Evolutionary conservation across 37 sponge, comb jelly and placozoan species (phyloP).

Genomic region (Petrosia ficiformis): DNA sequence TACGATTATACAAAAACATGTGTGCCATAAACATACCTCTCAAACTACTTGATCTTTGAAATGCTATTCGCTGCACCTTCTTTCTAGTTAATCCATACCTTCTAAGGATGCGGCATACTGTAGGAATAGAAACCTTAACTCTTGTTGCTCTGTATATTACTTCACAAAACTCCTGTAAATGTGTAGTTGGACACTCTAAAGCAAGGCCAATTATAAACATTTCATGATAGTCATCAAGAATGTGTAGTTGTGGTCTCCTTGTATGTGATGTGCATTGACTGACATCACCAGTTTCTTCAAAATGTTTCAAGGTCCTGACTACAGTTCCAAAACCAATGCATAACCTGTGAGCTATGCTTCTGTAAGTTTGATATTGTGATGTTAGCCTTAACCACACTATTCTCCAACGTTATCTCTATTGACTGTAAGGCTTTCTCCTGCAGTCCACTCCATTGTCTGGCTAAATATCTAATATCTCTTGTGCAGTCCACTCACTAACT

Average conservation of each 20-base stretch:
- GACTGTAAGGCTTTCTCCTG: too few species aligned
- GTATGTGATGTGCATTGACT: background rate
- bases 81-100: slow-evolving; percentile 5
- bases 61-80: background rate
- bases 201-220: background rate
- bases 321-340: background rate
- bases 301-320: background rate
- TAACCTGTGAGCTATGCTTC: background rate
- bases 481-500: too few species aligned
- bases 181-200: background rate
- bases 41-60: background rate
- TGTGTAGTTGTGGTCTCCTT: background rate
- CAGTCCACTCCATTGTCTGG: too few species aligned
- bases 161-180: slow-evolving; percentile 2
- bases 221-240: slow-evolving; percentile 16
- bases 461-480: too few species aligned
- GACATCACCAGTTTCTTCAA: background rate
- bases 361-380: background rate
- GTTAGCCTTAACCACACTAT: background rate
- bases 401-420: too few species aligned
- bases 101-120: slow-evolving; percentile 2
- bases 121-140: background rate
- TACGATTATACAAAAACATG: background rate
- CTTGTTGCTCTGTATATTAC: background rate
- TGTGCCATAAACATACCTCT: background rate